phyloP scores from a whole-genome alignment of 2,113 vertebrate species.

The Megalops atlanticus region DNA sequence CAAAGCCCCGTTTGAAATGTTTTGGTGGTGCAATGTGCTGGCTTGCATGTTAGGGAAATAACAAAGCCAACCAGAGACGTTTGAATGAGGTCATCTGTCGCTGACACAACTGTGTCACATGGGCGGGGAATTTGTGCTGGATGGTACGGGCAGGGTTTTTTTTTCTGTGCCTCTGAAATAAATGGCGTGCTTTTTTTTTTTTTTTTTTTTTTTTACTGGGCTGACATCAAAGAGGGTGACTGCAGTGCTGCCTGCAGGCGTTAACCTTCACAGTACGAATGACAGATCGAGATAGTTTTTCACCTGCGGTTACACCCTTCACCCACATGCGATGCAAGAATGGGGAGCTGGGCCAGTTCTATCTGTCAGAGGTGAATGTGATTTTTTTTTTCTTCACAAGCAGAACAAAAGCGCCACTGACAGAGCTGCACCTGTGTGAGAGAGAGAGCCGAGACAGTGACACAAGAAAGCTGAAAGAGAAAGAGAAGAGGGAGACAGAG shows the following conservation, averaged over 20 bases:
- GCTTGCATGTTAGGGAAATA: constrained; percentile 65
- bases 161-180: constrained; percentile 47
- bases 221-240: background rate
- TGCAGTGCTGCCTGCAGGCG: background rate
- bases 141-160: constrained; percentile 64
- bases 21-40: constrained; percentile 63
- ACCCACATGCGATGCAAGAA: background rate
- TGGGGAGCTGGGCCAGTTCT: background rate
- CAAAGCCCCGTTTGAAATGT: constrained; percentile 26
- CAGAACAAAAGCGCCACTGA: background rate
- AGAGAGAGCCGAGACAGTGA: background rate
- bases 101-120: constrained; percentile 58
- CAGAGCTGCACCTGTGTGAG: background rate
- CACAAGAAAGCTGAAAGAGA: background rate
- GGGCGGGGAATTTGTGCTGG: constrained; percentile 61
- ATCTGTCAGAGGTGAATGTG: background rate
- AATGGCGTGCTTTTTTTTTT: constrained; percentile 37
- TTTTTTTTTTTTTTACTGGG: constrained; percentile 4
- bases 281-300: background rate
- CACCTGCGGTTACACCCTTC: background rate
- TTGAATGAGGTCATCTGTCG: constrained; percentile 69
- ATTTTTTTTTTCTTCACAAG: background rate
- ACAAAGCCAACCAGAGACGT: constrained; percentile 63
- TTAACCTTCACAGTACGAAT: background rate
- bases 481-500: background rate